A percentile compares a stretch with the other conserved stretches of the same genome.
These are phyloP conservation scores for Stegana nigrithorax DNA, from an alignment of 2,888 invertebrate genomes.

Conservation along the genomic window DNA sequence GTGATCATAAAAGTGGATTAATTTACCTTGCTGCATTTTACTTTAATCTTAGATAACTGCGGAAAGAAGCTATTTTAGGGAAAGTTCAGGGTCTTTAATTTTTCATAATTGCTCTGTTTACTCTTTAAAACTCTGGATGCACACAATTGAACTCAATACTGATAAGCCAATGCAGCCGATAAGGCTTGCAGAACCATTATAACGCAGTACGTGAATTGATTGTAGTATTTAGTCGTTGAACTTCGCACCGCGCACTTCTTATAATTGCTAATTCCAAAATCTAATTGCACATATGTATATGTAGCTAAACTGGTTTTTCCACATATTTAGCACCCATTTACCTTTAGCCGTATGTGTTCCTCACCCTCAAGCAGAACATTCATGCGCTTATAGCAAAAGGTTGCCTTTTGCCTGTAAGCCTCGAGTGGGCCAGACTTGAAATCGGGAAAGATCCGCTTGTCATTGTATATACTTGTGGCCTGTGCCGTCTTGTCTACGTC, in stretches of 20 bases:
- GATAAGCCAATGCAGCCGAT: too few relatives aligned
- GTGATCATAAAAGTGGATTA: background rate
- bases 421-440: constrained; percentile 76
- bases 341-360: constrained; percentile 71
- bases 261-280: background rate
- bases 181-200: too few relatives aligned
- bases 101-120: too few relatives aligned
- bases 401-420: constrained; percentile 73
- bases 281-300: too few relatives aligned
- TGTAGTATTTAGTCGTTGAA: too few relatives aligned
- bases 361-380: constrained; percentile 71
- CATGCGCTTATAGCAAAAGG: constrained; percentile 78
- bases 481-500: constrained; percentile 14
- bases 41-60: too few relatives aligned
- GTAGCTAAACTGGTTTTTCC: background rate
- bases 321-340: constrained; percentile 45
- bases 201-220: too few relatives aligned
- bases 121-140: too few relatives aligned
- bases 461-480: constrained; percentile 47
- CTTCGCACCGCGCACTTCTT: constrained; percentile 16
- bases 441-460: constrained; percentile 71
- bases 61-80: too few relatives aligned
- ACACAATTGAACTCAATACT: too few relatives aligned
- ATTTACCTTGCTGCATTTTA: too few relatives aligned
- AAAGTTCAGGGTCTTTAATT: too few relatives aligned